These are phyloP conservation scores for Leptobrachium leishanense DNA, from an alignment of 2,113 vertebrate genomes.

Conservation along the genomic window DNA sequence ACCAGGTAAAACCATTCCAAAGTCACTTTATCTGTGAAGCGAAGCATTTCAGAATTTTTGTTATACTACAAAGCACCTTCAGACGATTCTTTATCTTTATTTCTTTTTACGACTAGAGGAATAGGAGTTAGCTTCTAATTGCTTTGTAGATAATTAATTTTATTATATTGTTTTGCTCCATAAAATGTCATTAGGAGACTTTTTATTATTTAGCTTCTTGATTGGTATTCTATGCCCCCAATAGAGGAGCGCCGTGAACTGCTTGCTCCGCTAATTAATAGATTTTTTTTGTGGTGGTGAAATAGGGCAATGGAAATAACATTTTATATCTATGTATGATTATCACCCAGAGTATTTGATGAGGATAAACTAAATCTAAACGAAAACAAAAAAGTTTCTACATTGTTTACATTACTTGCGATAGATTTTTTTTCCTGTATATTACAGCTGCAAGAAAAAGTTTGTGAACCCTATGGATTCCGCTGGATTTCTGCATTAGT, in stretches of 20 bases:
- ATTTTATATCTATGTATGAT: too few relatives aligned
- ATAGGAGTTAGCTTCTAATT: constrained; percentile 18
- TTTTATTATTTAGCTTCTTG: background rate
- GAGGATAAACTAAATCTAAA: too few relatives aligned
- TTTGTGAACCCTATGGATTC: too few relatives aligned
- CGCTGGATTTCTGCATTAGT: too few relatives aligned
- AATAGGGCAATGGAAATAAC: too few relatives aligned
- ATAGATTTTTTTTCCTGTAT: too few relatives aligned
- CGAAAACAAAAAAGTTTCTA: too few relatives aligned
- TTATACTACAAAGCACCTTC: background rate
- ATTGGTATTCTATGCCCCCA: background rate
- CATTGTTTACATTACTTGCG: too few relatives aligned
- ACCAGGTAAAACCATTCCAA: background rate
- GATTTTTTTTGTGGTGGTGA: too few relatives aligned
- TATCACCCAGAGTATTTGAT: too few relatives aligned
- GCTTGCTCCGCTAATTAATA: background rate
- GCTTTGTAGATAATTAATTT: constrained; percentile 16
- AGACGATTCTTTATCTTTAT: background rate
- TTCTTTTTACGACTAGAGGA: background rate
- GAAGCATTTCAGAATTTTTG: background rate
- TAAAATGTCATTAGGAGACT: constrained; percentile 11
- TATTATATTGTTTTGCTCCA: constrained; percentile 26
- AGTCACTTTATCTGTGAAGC: background rate
- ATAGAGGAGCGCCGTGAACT: background rate
- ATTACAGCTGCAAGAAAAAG: too few relatives aligned